phyloP scores from a whole-genome alignment of 2,113 vertebrate genomes.

The Semicossyphus pulcher region DNA sequence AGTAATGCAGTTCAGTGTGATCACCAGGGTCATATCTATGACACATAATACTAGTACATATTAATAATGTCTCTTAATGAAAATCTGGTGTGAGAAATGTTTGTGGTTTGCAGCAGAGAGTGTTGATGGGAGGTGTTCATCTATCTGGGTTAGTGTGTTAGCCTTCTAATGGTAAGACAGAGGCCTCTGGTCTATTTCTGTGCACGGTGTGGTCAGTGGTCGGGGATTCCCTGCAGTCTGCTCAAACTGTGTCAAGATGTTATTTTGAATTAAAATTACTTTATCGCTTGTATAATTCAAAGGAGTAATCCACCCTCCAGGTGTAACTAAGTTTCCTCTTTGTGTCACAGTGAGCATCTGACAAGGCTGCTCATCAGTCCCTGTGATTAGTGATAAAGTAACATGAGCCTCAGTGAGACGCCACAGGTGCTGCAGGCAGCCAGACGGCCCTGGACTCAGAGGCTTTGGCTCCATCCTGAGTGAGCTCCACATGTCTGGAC shows the following conservation, averaged over 20 bases:
- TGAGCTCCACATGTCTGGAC: constrained; percentile 22
- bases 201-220: constrained; percentile 18
- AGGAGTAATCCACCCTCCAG: no score
- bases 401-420: constrained; percentile 16
- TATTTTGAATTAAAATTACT: no score
- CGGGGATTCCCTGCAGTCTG: constrained; percentile 35
- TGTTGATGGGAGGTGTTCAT: neutral
- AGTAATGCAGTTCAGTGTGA: neutral
- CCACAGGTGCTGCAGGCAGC: neutral
- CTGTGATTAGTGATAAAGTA: neutral
- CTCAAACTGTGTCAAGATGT: constrained; percentile 22
- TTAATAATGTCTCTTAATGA: neutral
- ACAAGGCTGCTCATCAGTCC: neutral
- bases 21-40: neutral
- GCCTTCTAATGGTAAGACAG: constrained; percentile 10
- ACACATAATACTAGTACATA: neutral
- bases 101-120: constrained; percentile 25
- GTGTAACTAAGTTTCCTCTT: neutral
- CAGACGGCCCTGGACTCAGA: constrained; percentile 6
- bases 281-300: no score
- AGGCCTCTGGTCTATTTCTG: constrained; percentile 39
- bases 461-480: constrained; percentile 54
- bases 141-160: constrained; percentile 50
- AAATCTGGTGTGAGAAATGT: constrained; percentile 3
- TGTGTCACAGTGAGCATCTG: neutral